A percentile compares a stretch with the other conserved stretches of the same genome.
phyloP scores from a whole-genome alignment of 2,113 vertebrate genomes.

The Callocephalon fimbriatum region DNA sequence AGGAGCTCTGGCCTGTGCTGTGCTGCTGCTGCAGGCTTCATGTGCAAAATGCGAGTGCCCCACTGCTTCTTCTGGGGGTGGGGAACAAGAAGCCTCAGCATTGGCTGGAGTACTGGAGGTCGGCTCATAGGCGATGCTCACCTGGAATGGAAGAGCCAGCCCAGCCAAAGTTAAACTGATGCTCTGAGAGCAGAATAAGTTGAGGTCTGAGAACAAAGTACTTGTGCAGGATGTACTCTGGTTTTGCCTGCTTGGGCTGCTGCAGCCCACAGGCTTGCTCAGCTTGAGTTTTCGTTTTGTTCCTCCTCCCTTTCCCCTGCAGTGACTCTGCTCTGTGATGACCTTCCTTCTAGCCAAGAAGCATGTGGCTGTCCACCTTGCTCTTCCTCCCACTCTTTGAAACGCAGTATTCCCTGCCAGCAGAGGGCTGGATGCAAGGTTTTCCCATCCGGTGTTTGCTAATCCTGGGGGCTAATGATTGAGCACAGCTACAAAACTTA shows the following conservation, averaged over 20 bases:
- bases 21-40: not conserved
- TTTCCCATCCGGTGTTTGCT: not conserved
- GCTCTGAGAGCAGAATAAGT: not conserved
- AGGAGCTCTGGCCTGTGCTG: not conserved
- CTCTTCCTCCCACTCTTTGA: not conserved
- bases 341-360: not conserved
- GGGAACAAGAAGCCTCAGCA: not conserved
- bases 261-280: not conserved
- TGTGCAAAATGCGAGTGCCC: not conserved
- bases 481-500: not conserved
- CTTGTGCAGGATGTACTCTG: not conserved
- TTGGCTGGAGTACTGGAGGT: not conserved
- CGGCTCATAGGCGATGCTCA: not conserved
- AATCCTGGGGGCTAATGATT: not conserved
- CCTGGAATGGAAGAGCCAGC: constrained; percentile 30
- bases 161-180: not conserved
- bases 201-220: not conserved
- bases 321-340: not conserved
- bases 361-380: not conserved
- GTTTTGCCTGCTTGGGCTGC: not conserved
- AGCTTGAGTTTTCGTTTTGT: not conserved
- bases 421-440: not conserved
- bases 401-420: not conserved
- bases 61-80: not conserved
- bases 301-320: not conserved